Evolutionary conservation across 2,797 vertebrate species (phyloP), one percentile per base, ranked within the genome.

Genomic region (Xenentodon cancila): DNA sequence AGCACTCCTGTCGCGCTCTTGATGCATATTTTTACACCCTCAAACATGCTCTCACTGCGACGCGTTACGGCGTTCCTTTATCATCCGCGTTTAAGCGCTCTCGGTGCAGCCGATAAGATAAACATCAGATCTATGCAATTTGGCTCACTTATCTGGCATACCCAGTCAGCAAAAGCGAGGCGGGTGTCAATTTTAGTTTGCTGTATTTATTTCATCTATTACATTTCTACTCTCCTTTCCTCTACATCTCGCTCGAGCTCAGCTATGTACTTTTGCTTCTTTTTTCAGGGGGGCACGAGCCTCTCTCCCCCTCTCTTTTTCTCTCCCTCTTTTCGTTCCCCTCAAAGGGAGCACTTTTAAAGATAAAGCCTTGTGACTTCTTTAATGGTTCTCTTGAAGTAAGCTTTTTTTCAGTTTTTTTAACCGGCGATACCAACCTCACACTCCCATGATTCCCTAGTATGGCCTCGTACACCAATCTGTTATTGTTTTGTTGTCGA

Each of bases 81-180:
- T 92, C 89, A 51, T 75, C 71, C 7, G 57, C 59, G 80, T 87
- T 86, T 88, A 90, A 88, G 79, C 73, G 60, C 86, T 89, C 84
- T 85, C 75, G 85, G 84, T 82, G 81, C 79, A 6, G 77, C 53
- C 64, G 91, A 94, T 93, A 92, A 94, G 93, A 94, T 93, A 93
- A 92, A 83, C 84, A 93, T 93, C 91, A 71, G 84, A 93, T 94
- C 90, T 92, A 9, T 73, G 86, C 89, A 92, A 92, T 92, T 93
- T 93, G 91, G 86, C 87, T 87, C 89, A 92, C 88, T 94, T 94
- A 93, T 94, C 93, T 82, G 80, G 86, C 84, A 84, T 82, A 84
- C 86, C 73, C 92, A 94, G 92, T 94, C 89, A 91, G 90, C 92
- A 89, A 72, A 88, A 90, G 90, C 86, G 59, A 92, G 84, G 87